A percentile compares a stretch with the other conserved stretches of the same genome.
These are phyloP conservation scores for Lepus europaeus DNA, from an alignment of 2,113 vertebrate genomes.

Conservation along the genomic window DNA sequence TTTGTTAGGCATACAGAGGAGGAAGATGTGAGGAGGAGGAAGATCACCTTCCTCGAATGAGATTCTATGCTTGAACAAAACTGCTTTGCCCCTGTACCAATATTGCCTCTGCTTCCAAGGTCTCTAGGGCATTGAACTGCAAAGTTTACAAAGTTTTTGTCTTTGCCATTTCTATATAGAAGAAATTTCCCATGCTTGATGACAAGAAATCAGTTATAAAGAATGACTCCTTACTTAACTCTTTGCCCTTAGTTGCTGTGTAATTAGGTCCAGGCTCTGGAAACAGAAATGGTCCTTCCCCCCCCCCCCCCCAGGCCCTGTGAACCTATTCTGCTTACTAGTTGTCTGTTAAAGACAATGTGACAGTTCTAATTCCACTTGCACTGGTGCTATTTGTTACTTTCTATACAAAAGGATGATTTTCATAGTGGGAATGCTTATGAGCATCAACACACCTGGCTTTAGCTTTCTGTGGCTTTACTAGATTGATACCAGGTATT, in stretches of 20 bases:
- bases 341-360: background rate
- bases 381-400: background rate
- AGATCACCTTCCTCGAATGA: background rate
- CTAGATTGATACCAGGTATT: background rate
- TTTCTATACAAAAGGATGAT: background rate
- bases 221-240: background rate
- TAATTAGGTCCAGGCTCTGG: background rate
- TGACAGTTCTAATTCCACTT: background rate
- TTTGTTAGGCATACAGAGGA: background rate
- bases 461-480: background rate
- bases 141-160: background rate
- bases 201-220: conserved; percentile 3
- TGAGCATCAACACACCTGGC: background rate
- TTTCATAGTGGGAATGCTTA: background rate
- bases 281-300: background rate
- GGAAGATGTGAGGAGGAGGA: background rate
- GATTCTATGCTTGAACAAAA: background rate
- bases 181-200: background rate
- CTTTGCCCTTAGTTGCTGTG: background rate
- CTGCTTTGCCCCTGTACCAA: background rate
- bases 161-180: background rate
- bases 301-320: background rate
- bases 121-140: background rate
- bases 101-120: background rate
- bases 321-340: background rate